Evolutionary conservation across 2,113 vertebrate genomes (phyloP).

Genomic region (Todiramphus chloris): DNA sequence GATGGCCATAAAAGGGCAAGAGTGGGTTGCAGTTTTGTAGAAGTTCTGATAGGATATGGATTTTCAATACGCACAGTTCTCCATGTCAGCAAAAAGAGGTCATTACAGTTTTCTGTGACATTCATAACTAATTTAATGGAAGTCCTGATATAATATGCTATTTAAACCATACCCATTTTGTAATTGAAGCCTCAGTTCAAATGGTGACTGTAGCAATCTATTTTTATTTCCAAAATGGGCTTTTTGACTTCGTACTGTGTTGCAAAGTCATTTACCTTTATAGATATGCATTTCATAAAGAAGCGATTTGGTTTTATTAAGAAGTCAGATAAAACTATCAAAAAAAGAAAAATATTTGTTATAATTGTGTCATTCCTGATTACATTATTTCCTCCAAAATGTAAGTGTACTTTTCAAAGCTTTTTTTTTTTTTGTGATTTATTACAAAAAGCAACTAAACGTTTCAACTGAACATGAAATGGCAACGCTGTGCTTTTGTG

Average conservation of each 20-base stretch:
- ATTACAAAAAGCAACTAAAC: not conserved
- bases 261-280: not conserved
- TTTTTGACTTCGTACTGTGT: not conserved
- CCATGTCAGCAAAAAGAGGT: slow-evolving; percentile 17
- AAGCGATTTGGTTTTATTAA: not conserved
- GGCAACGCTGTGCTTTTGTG: not conserved
- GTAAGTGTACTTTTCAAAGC: not conserved
- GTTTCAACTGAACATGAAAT: not conserved
- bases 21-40: not conserved
- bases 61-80: slow-evolving; percentile 37
- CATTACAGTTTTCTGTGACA: slow-evolving; percentile 33
- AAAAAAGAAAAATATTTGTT: not conserved
- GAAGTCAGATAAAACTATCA: not conserved
- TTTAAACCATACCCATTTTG: not conserved
- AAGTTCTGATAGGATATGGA: slow-evolving; percentile 18
- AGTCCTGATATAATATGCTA: not conserved
- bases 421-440: not conserved
- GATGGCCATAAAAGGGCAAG: not conserved
- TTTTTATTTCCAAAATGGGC: slow-evolving; percentile 33
- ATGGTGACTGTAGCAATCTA: not conserved
- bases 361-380: not conserved
- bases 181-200: slow-evolving; percentile 22
- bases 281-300: slow-evolving; percentile 17
- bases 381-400: not conserved
- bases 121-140: slow-evolving; percentile 37